Percentiles rank a stretch among this genome's conserved stretches.
Conservation (phyloP, 2,797 vertebrate species). For the Anniella stebbinsi region DNA sequence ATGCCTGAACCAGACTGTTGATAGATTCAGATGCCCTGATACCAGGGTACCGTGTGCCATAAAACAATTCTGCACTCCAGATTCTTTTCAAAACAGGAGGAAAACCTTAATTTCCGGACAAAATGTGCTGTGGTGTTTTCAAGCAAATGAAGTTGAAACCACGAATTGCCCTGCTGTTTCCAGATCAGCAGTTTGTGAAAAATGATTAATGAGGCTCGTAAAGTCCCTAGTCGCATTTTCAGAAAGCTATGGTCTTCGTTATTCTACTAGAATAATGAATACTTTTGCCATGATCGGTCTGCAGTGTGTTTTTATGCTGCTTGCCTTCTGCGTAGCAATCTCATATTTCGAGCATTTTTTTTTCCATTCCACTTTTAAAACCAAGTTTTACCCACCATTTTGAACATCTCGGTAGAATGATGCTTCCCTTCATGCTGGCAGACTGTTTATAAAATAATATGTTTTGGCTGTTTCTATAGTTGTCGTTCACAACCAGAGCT, state of each 20-base stretch:
- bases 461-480: background rate
- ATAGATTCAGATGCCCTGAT: conserved; percentile 24
- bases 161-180: conserved; percentile 35
- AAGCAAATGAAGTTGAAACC: conserved; percentile 44
- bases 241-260: conserved; percentile 27
- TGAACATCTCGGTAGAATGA: background rate
- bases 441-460: background rate
- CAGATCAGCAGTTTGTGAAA: conserved; percentile 32
- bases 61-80: conserved; percentile 12
- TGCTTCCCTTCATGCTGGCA: background rate
- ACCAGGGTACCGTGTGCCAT: background rate
- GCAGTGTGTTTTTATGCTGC: conserved; percentile 17
- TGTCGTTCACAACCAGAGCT: background rate
- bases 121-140: conserved; percentile 47
- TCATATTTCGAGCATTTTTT: conserved; percentile 10
- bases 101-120: conserved; percentile 45
- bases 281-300: background rate
- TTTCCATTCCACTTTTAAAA: background rate
- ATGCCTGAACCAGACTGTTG: conserved; percentile 28
- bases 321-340: conserved; percentile 18
- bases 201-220: background rate
- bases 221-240: conserved; percentile 17
- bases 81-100: conserved; percentile 15
- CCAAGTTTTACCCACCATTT: background rate
- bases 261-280: background rate